Conservation (phyloP, 2,888 invertebrate species). For the Malthinus seriepunctatus region DNA sequence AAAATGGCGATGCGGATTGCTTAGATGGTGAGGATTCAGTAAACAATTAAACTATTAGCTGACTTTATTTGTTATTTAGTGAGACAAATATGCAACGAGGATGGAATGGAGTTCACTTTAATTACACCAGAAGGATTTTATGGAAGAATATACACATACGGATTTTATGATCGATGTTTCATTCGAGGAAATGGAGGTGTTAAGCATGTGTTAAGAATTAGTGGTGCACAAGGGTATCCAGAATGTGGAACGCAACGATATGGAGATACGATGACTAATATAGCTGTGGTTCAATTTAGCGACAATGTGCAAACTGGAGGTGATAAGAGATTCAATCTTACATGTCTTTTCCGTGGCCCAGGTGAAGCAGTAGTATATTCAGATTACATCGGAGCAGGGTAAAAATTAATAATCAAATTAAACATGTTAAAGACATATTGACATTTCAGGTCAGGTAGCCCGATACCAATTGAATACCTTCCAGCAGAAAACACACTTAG, state of each 20-base stretch:
- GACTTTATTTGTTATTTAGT: slow-evolving; percentile 58
- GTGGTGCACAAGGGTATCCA: slow-evolving; percentile 90
- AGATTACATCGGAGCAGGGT: slow-evolving; percentile 89
- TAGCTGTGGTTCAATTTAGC: slow-evolving; percentile 91
- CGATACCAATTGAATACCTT: slow-evolving; percentile 89
- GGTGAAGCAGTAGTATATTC: slow-evolving; percentile 93
- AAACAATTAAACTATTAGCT: neutral
- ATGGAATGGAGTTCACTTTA: slow-evolving; percentile 92
- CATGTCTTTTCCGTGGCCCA: slow-evolving; percentile 89
- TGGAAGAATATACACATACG: slow-evolving; percentile 89
- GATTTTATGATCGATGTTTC: slow-evolving; percentile 88
- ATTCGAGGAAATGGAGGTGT: slow-evolving; percentile 89
- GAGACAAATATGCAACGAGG: slow-evolving; percentile 88
- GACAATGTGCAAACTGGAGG: slow-evolving; percentile 90
- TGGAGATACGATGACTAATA: slow-evolving; percentile 92
- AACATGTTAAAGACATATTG: neutral
- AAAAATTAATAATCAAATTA: slow-evolving; percentile 17
- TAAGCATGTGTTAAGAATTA: slow-evolving; percentile 79
- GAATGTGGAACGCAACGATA: slow-evolving; percentile 88
- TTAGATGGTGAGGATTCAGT: slow-evolving; percentile 72
- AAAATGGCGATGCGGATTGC: slow-evolving; percentile 72
- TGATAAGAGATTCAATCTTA: slow-evolving; percentile 89
- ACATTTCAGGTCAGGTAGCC: slow-evolving; percentile 80
- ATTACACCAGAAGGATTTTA: slow-evolving; percentile 87
- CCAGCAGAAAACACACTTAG: slow-evolving; percentile 91